Evolutionary conservation across 1,140 invertebrate genomes (phyloP).

Genomic region (Bombus pyrosoma): DNA sequence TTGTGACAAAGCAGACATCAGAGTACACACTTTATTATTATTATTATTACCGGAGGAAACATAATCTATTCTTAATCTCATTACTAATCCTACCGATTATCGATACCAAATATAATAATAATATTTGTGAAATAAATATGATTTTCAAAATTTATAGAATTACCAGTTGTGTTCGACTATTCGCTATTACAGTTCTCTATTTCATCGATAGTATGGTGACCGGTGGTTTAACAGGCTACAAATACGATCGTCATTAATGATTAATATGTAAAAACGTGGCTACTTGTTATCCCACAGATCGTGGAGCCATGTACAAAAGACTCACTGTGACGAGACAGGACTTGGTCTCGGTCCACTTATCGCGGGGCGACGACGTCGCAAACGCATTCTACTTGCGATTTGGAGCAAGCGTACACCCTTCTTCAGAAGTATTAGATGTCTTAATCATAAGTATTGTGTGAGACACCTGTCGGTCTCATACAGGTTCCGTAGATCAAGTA

Average conservation of each 20-base stretch:
- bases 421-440: neutral
- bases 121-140: neutral
- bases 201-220: neutral
- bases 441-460: neutral
- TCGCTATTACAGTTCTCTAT: neutral
- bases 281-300: conserved; percentile 5
- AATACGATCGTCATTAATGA: conserved; percentile 1
- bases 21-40: too few relatives aligned
- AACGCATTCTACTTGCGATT: conserved; percentile 65
- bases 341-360: conserved; percentile 79
- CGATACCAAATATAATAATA: neutral
- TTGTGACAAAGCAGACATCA: too few relatives aligned
- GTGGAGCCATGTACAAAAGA: conserved; percentile 65
- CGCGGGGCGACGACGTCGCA: conserved; percentile 59
- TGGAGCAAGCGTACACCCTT: conserved; percentile 47
- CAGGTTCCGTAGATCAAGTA: neutral
- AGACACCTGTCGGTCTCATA: neutral
- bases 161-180: neutral
- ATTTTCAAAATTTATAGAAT: neutral
- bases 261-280: neutral
- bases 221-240: neutral
- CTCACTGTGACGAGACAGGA: conserved; percentile 72
- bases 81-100: neutral
- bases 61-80: neutral
- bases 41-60: too few relatives aligned